Conservation (phyloP, 2,888 invertebrate genomes). For the Rotaria sp. region DNA sequence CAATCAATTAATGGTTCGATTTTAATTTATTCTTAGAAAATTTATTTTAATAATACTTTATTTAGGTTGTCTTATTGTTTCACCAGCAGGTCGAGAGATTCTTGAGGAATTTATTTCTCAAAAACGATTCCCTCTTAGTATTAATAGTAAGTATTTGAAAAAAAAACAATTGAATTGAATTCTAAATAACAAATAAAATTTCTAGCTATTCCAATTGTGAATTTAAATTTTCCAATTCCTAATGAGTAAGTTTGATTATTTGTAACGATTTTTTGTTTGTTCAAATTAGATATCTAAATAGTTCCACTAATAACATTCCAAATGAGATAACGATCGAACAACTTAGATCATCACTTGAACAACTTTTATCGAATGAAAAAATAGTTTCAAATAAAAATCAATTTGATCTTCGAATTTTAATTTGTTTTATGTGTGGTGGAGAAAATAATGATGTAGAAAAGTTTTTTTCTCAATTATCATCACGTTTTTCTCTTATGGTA, state of each 20-base stretch:
- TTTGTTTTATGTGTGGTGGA: constrained; percentile 25
- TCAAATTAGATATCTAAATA: background rate
- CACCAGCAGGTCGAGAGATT: background rate
- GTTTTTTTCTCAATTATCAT: background rate
- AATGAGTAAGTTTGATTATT: background rate
- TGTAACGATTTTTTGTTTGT: too few species aligned
- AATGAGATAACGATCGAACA: background rate
- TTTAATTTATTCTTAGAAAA: background rate
- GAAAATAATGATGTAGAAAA: background rate
- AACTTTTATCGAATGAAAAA: background rate
- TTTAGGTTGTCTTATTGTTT: constrained; percentile 6
- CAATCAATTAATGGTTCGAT: background rate
- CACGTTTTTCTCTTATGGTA: background rate
- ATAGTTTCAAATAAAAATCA: background rate
- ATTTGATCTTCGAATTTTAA: background rate
- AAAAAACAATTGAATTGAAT: too few species aligned
- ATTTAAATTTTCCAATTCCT: background rate
- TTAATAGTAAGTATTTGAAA: background rate
- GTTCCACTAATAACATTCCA: background rate
- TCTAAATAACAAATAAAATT: too few species aligned
- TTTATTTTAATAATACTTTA: background rate
- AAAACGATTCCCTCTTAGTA: background rate
- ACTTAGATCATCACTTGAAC: background rate
- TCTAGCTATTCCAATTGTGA: background rate
- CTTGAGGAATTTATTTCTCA: background rate